Evolutionary conservation across 2,888 invertebrate genomes (phyloP), one percentile per base, ranked within the genome.

Genomic region (Spisula subtruncata): DNA sequence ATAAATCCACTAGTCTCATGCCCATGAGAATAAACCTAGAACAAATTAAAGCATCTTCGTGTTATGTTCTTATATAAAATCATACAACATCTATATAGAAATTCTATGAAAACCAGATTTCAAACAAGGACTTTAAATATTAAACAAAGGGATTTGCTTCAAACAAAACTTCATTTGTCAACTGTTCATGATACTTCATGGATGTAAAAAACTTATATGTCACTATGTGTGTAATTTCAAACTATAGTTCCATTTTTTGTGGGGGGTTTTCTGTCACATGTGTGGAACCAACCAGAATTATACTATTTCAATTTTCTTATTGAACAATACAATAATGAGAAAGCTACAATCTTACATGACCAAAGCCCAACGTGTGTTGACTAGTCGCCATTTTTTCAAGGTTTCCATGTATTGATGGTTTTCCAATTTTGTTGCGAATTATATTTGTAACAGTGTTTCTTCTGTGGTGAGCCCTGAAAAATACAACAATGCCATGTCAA

Each of bases 311-410:
- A 66, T 25, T 25, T 4, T n/a, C 25, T 66, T 66, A 25, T 5
- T 10, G 0, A 66, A 66, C 60, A 79, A 41, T 35, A 79, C 79
- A 79, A 8, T 8, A 79, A 35, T 10, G 10, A 79, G 35, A 79
- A 18, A 79, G 2, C 18, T 41, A 79, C 6, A 46, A 46, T 86
- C 88, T 82, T 91, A 96, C 96, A 90, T 94, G 95, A 83, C 96
- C 96, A 94, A 94, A 96, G 46, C 96, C 96, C 71, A 94, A 86
- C 84, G 94, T 94, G 54, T 95, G 94, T 60, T 93, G 93, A 88
- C 92, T 93, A 75, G 91, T 83, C 71, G 91, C 92, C 91, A 91
- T 90, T 86, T 86, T 90, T 81, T 92, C 89, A 20, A 91, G 83
- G 29, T 87, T 85, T 32, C 89, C 85, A 83, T 91, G 90, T 4